Conservation (phyloP, 2,113 vertebrate genomes). For the Vidua chalybeata region DNA sequence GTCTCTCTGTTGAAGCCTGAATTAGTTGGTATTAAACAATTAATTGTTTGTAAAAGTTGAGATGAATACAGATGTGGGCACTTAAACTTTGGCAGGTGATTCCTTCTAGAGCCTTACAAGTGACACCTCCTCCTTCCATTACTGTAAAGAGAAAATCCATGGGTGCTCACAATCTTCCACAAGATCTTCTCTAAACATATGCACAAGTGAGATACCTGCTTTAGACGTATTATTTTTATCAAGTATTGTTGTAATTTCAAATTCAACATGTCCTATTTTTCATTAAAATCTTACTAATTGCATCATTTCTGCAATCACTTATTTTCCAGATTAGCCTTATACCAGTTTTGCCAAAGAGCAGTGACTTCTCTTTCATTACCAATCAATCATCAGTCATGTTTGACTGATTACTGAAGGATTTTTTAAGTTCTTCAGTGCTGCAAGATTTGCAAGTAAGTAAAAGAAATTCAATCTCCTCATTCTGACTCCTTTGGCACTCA, state of each 20-base stretch:
- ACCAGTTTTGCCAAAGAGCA: neutral
- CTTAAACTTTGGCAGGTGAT: neutral
- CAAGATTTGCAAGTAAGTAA: neutral
- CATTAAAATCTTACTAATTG: neutral
- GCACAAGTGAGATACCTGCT: neutral
- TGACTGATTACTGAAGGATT: neutral
- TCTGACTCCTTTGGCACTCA: neutral
- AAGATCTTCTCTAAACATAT: neutral
- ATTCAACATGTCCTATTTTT: neutral
- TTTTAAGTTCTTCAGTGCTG: neutral
- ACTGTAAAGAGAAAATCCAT: neutral
- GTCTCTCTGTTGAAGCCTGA: neutral
- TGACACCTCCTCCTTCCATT: neutral
- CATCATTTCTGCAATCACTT: neutral
- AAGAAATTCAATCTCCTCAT: neutral
- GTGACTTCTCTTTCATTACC: neutral
- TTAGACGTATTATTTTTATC: neutral
- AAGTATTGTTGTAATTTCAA: neutral
- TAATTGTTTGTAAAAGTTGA: neutral
- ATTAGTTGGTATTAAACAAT: neutral
- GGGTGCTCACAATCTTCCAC: neutral
- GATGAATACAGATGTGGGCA: neutral
- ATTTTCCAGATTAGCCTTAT: neutral
- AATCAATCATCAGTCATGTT: neutral
- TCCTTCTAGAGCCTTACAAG: neutral